Percentiles rank a stretch among this genome's conserved stretches.
Evolutionary conservation across 2,113 vertebrate genomes (phyloP).

Genomic region (Pluvialis apricaria): DNA sequence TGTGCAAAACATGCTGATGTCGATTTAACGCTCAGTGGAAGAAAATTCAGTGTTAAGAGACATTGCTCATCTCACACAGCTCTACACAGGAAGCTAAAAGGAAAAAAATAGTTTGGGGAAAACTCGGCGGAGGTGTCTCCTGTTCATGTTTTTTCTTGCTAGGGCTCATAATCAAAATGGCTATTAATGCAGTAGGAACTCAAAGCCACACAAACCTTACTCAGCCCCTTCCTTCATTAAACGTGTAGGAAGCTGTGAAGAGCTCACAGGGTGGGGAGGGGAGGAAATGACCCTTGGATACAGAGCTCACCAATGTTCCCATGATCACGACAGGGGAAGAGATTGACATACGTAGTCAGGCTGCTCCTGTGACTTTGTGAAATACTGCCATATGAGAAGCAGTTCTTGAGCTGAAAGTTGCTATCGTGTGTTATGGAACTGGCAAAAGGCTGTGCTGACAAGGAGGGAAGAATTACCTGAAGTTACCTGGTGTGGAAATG

Average conservation of each 20-base stretch:
- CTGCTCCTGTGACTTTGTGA: accelerated
- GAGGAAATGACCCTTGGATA: not conserved
- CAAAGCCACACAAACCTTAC: not conserved
- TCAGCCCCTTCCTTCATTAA: not conserved
- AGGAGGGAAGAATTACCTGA: not conserved
- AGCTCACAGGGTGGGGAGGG: not conserved
- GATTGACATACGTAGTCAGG: not conserved
- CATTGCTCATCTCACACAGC: not conserved
- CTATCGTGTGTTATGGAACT: not conserved
- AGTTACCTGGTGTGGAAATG: not conserved
- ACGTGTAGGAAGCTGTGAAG: not conserved
- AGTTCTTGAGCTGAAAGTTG: not conserved
- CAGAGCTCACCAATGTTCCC: not conserved
- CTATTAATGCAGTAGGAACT: not conserved
- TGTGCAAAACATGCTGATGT: not conserved
- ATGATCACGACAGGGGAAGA: accelerated
- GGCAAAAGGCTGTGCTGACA: not conserved
- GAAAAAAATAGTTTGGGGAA: not conserved
- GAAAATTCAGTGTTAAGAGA: not conserved
- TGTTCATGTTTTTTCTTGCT: not conserved
- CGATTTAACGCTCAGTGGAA: not conserved
- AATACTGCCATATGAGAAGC: not conserved
- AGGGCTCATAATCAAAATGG: not conserved
- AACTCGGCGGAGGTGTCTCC: accelerated
- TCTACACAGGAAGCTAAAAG: not conserved